phyloP scores from a whole-genome alignment of 2,797 vertebrate genomes.

The Ctenochaetus hawaiiensis region DNA sequence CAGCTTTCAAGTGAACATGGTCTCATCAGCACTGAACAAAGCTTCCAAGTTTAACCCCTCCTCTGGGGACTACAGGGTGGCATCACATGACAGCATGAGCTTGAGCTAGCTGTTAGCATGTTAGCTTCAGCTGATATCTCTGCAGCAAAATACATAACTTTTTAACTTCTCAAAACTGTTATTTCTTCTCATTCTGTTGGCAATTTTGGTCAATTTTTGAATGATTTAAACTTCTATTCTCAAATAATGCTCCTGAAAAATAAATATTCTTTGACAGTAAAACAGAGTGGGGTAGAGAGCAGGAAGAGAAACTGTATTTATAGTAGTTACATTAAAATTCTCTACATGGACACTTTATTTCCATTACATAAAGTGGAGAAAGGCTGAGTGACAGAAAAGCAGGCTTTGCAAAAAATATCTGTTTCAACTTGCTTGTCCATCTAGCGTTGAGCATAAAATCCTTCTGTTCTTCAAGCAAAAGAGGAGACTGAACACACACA shows the following conservation, averaged over 20 bases:
- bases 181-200: too few relatives aligned
- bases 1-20: too few relatives aligned
- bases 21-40: too few relatives aligned
- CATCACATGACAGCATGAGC: too few relatives aligned
- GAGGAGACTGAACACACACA: not conserved
- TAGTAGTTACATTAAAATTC: slow-evolving; percentile 37
- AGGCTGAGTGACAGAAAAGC: slow-evolving; percentile 68
- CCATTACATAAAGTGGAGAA: slow-evolving; percentile 43
- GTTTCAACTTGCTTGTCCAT: slow-evolving; percentile 64
- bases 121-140: too few relatives aligned
- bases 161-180: too few relatives aligned
- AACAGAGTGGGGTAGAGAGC: slow-evolving; percentile 7
- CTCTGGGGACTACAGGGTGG: too few relatives aligned
- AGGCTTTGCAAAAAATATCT: slow-evolving; percentile 54
- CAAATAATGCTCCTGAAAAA: not conserved
- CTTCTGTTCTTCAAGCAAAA: slow-evolving; percentile 25
- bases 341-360: slow-evolving; percentile 39
- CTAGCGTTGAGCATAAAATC: slow-evolving; percentile 26
- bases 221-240: too few relatives aligned
- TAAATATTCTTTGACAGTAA: slow-evolving; percentile 15
- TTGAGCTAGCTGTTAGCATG: too few relatives aligned
- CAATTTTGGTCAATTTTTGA: too few relatives aligned
- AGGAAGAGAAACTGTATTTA: slow-evolving; percentile 28
- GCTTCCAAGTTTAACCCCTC: too few relatives aligned
- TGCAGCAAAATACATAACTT: too few relatives aligned